These are phyloP conservation scores for Cydia strobilella DNA, from an alignment of 1,140 invertebrate genomes.

Conservation along the genomic window DNA sequence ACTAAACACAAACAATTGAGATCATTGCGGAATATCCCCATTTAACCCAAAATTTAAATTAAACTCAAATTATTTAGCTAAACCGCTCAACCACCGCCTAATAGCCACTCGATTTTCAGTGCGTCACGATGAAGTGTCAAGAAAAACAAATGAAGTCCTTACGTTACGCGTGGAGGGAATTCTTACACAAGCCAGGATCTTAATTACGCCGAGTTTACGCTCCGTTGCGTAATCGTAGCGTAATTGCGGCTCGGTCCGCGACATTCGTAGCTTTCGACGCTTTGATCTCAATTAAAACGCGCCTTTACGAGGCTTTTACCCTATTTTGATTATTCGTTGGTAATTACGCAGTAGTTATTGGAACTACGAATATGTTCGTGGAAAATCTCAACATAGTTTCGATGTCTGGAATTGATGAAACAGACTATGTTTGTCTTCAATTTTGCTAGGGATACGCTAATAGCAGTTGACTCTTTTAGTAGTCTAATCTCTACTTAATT, in stretches of 20 bases:
- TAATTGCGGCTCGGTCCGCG: conserved; percentile 41
- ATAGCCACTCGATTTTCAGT: neutral
- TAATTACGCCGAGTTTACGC: conserved; percentile 49
- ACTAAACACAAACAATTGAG: too few relatives aligned
- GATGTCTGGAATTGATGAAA: too few relatives aligned
- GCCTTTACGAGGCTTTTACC: conserved; percentile 29
- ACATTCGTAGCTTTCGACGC: conserved; percentile 42
- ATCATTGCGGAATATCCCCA: neutral
- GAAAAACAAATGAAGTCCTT: conserved; percentile 23
- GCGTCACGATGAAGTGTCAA: neutral
- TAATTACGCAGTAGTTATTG: conserved; percentile 2
- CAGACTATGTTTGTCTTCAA: too few relatives aligned
- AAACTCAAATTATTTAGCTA: neutral
- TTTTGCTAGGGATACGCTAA: too few relatives aligned
- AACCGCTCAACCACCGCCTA: neutral
- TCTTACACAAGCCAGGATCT: conserved; percentile 33
- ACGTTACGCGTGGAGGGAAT: conserved; percentile 15
- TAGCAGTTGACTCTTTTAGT: too few relatives aligned
- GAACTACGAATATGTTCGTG: neutral
- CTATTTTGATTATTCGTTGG: conserved; percentile 26
- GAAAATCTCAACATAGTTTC: neutral
- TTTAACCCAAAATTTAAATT: neutral
- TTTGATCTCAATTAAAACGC: conserved; percentile 42
- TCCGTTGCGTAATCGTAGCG: conserved; percentile 42
- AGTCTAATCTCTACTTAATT: too few relatives aligned